phyloP scores from a whole-genome alignment of 2,888 invertebrate genomes.

The Itoplectis maculator region DNA sequence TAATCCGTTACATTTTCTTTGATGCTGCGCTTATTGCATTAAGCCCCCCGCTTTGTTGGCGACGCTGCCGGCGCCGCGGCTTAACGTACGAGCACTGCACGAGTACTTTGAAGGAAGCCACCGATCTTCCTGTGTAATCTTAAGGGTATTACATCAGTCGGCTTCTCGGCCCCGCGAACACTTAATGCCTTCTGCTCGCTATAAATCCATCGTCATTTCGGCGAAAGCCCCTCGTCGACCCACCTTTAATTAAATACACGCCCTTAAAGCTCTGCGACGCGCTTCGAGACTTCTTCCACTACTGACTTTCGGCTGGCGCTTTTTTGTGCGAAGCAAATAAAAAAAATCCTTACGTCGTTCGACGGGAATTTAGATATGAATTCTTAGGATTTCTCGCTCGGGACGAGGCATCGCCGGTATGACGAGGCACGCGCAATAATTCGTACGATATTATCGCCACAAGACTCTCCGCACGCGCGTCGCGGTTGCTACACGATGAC shows the following conservation, averaged over 20 bases:
- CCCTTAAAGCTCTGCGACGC: slow-evolving; percentile 48
- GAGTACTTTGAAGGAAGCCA: slow-evolving; percentile 28
- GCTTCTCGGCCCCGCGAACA: slow-evolving; percentile 8
- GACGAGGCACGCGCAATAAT: slow-evolving; percentile 42
- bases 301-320: neutral
- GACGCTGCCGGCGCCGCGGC: slow-evolving; percentile 19
- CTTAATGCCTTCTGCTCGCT: slow-evolving; percentile 5
- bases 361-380: neutral
- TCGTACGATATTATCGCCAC: slow-evolving; percentile 39
- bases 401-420: neutral
- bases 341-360: neutral
- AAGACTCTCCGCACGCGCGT: neutral
- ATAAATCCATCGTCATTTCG: slow-evolving; percentile 14
- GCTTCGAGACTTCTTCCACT: neutral
- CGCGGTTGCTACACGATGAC: slow-evolving; percentile 45
- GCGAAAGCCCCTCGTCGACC: slow-evolving; percentile 7
- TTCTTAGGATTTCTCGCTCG: slow-evolving; percentile 5
- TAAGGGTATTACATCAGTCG: slow-evolving; percentile 26
- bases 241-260: slow-evolving; percentile 60
- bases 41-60: neutral
- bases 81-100: slow-evolving; percentile 24
- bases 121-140: slow-evolving; percentile 45
- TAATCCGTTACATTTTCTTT: slow-evolving; percentile 1
- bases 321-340: neutral
- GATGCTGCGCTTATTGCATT: slow-evolving; percentile 8